Percentiles rank a stretch among this genome's conserved stretches.
Conservation (phyloP, 2,797 vertebrate species). For the Peromyscus eremicus region DNA sequence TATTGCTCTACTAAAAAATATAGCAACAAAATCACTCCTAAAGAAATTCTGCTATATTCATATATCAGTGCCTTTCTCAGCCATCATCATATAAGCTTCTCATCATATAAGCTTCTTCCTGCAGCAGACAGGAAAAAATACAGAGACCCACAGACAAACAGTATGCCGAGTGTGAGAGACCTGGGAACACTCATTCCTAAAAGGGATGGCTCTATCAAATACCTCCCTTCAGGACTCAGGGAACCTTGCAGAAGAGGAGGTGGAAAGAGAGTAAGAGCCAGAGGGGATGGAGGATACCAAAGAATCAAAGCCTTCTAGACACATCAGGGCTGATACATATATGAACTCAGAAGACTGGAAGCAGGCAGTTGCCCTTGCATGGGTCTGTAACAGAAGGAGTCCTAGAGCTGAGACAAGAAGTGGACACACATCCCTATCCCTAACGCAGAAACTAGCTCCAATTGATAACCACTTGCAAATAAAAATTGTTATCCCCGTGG, state of each 20-base stretch:
- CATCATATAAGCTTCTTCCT: background rate
- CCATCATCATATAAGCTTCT: background rate
- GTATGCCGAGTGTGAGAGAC: background rate
- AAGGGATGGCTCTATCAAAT: background rate
- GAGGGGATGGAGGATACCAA: no score
- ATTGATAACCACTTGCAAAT: background rate
- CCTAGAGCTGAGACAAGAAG: background rate
- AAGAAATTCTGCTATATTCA: background rate
- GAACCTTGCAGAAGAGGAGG: background rate
- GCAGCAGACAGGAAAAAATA: background rate
- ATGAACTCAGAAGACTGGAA: background rate
- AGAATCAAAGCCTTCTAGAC: background rate
- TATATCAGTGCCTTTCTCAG: background rate
- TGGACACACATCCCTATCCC: background rate
- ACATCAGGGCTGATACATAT: background rate
- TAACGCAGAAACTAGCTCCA: background rate
- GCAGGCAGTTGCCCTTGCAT: background rate
- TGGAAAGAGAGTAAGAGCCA: background rate
- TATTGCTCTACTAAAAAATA: background rate
- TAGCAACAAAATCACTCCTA: background rate
- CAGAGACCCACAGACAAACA: background rate
- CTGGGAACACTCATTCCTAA: background rate
- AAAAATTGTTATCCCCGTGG: background rate
- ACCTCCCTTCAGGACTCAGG: background rate
- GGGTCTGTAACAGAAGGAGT: background rate